These are phyloP conservation scores for Conistra vaccinii DNA, from an alignment of 2,888 invertebrate species.

Conservation along the genomic window DNA sequence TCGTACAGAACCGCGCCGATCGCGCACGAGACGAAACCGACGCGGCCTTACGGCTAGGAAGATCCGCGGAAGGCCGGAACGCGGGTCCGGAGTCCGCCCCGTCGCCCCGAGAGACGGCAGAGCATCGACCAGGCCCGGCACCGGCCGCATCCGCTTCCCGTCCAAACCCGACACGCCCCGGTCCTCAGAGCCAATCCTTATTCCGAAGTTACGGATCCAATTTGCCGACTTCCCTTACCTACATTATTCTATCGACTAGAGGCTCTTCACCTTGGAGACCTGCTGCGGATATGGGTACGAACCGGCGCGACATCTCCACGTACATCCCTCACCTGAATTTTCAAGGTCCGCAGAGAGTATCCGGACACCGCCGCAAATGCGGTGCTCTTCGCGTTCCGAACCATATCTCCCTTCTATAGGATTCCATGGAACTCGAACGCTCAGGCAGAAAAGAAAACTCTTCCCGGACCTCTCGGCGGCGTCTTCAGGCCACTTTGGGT, in stretches of 20 bases:
- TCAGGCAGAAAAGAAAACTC: slow-evolving; percentile 66
- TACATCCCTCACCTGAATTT: slow-evolving; percentile 80
- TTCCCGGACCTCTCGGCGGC: slow-evolving; percentile 92
- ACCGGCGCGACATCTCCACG: slow-evolving; percentile 79
- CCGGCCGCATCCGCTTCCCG: slow-evolving; percentile 15
- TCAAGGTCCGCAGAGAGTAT: slow-evolving; percentile 79
- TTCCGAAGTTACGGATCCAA: slow-evolving; percentile 92
- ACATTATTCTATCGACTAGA: slow-evolving; percentile 90
- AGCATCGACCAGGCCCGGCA: neutral
- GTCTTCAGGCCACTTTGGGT: slow-evolving; percentile 79
- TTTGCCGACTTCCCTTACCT: slow-evolving; percentile 93
- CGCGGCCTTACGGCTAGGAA: slow-evolving; percentile 37
- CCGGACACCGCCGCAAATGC: slow-evolving; percentile 76
- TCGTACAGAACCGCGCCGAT: slow-evolving; percentile 39
- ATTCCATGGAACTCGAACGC: slow-evolving; percentile 87
- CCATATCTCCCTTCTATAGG: slow-evolving; percentile 89
- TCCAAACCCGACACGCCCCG: slow-evolving; percentile 57
- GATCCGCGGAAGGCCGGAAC: slow-evolving; percentile 9
- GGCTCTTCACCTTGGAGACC: slow-evolving; percentile 91
- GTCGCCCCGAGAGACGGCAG: neutral
- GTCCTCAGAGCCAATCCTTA: slow-evolving; percentile 93
- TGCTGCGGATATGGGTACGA: slow-evolving; percentile 94
- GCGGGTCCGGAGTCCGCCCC: slow-evolving; percentile 1
- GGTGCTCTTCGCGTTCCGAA: slow-evolving; percentile 83
- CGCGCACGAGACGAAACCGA: slow-evolving; percentile 67